Evolutionary conservation across 2,888 invertebrate genomes (phyloP).

Genomic region (Acronicta psi): DNA sequence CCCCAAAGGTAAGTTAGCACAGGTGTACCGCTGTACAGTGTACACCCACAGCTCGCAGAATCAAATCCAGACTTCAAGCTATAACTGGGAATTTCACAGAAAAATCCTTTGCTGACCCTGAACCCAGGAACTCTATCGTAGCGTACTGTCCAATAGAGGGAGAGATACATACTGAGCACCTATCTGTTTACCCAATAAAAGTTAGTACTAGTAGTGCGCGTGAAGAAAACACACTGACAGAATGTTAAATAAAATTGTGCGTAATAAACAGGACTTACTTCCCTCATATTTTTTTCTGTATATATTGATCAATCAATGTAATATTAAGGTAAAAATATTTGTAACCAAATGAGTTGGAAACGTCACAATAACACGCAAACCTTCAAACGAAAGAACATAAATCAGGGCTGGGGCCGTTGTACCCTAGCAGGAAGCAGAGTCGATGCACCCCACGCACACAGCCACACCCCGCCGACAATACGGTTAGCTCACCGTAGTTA

Average conservation of each 20-base stretch:
- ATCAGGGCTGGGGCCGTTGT: conserved; percentile 84
- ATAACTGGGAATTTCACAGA: too few relatives aligned
- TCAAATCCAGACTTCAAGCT: too few relatives aligned
- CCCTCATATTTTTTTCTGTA: conserved; percentile 45
- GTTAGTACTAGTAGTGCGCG: neutral
- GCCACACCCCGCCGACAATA: conserved; percentile 39
- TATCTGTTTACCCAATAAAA: too few relatives aligned
- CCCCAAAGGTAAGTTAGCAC: too few relatives aligned
- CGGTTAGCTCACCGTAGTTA: conserved; percentile 21
- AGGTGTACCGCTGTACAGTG: too few relatives aligned
- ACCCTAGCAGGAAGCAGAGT: conserved; percentile 85
- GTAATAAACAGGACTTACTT: conserved; percentile 34
- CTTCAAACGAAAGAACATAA: conserved; percentile 79
- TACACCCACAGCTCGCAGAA: too few relatives aligned
- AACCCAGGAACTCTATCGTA: too few relatives aligned
- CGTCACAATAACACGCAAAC: conserved; percentile 84
- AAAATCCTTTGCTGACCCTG: too few relatives aligned
- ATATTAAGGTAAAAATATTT: conserved; percentile 55
- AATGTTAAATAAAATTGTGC: conserved; percentile 31
- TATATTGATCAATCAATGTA: conserved; percentile 64
- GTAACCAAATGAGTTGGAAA: conserved; percentile 70
- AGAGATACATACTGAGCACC: too few relatives aligned
- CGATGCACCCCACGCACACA: conserved; percentile 85
- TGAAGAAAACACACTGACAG: neutral
- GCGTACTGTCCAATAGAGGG: too few relatives aligned